Evolutionary conservation across 2,888 invertebrate species (phyloP).

Genomic region (Mimachlamys varia): DNA sequence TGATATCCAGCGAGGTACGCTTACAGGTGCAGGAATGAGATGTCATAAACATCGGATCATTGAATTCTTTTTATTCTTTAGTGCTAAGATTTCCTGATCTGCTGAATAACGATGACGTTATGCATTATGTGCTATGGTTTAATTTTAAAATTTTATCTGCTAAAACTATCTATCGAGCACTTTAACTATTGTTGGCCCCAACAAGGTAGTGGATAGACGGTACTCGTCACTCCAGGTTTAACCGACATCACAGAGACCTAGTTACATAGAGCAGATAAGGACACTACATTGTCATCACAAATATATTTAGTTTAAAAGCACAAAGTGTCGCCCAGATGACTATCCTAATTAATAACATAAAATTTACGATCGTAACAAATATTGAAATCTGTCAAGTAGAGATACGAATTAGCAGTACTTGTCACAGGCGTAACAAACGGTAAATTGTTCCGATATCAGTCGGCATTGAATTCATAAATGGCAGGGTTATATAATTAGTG

Average conservation of each 20-base stretch:
- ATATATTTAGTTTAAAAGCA: background rate
- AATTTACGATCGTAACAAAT: slow-evolving; percentile 6
- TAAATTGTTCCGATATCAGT: background rate
- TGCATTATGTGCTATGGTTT: background rate
- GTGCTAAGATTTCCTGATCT: background rate
- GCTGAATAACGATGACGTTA: slow-evolving; percentile 9
- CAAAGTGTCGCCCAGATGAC: background rate
- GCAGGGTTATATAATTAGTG: slow-evolving; percentile 23
- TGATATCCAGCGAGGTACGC: background rate
- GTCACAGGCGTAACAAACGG: background rate
- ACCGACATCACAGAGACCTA: background rate
- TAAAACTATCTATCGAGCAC: background rate
- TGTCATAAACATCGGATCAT: background rate
- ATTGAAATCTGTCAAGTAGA: background rate
- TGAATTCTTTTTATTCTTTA: background rate
- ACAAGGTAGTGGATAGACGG: background rate
- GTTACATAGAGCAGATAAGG: background rate
- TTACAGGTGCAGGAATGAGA: slow-evolving; percentile 5
- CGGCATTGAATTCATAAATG: background rate
- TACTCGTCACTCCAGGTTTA: background rate
- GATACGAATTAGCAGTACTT: background rate
- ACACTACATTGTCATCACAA: background rate
- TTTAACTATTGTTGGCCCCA: background rate
- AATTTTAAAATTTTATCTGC: background rate
- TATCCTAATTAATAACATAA: background rate